These are phyloP conservation scores for Synanthedon formicaeformis DNA, from an alignment of 2,888 invertebrate genomes.

Conservation along the genomic window DNA sequence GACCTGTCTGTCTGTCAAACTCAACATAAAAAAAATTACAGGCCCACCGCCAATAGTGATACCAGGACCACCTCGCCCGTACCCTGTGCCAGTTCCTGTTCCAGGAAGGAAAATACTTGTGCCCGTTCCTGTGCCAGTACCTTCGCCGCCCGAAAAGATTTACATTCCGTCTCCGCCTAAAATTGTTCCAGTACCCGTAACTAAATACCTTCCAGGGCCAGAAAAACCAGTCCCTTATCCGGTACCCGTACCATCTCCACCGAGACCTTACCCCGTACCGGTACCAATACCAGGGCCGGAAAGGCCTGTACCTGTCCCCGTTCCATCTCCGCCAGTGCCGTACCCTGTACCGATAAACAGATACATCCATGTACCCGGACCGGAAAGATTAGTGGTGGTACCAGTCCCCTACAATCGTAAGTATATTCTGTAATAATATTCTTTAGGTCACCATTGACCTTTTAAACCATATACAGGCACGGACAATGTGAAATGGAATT, in stretches of 20 bases:
- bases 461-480: too few species aligned
- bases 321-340: neutral
- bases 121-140: slow-evolving; percentile 38
- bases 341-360: slow-evolving; percentile 17
- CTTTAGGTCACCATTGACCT: too few species aligned
- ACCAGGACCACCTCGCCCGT: slow-evolving; percentile 48
- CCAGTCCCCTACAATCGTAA: slow-evolving; percentile 32
- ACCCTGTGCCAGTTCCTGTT: slow-evolving; percentile 36
- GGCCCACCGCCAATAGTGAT: slow-evolving; percentile 43
- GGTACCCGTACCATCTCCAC: slow-evolving; percentile 29
- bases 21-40: slow-evolving; percentile 9
- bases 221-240: slow-evolving; percentile 10
- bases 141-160: slow-evolving; percentile 31
- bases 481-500: too few species aligned
- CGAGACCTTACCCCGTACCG: slow-evolving; percentile 19
- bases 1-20: neutral
- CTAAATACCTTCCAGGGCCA: slow-evolving; percentile 2
- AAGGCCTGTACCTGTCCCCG: neutral
- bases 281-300: slow-evolving; percentile 19
- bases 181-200: slow-evolving; percentile 16
- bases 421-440: slow-evolving; percentile 6
- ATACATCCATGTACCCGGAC: slow-evolving; percentile 36
- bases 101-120: slow-evolving; percentile 31
- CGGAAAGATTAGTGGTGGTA: slow-evolving; percentile 29
- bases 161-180: slow-evolving; percentile 23